A percentile compares a stretch with the other conserved stretches of the same genome.
Conservation (phyloP, 2,888 invertebrate genomes). For the Pollenia angustigena region DNA sequence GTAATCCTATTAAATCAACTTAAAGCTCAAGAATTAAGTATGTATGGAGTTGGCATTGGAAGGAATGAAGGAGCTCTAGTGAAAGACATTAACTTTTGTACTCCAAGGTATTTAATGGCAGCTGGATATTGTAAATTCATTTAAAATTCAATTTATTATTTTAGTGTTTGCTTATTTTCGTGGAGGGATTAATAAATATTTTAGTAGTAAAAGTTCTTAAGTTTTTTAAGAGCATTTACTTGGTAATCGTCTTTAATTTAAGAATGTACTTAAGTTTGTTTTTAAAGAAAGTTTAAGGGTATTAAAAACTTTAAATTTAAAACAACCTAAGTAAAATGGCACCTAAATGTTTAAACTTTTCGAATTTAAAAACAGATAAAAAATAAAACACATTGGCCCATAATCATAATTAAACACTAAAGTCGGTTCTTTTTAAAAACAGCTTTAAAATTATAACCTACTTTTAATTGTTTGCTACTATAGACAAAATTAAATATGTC, state of each 20-base stretch:
- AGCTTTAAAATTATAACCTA: no score
- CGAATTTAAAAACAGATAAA: no score
- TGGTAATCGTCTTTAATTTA: background rate
- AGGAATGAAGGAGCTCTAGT: background rate
- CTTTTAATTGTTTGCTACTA: no score
- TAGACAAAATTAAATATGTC: no score
- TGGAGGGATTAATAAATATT: constrained; percentile 2
- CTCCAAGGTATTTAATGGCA: background rate
- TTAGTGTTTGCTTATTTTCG: background rate
- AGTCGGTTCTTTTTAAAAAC: no score
- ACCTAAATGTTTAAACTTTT: no score
- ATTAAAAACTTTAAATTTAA: no score
- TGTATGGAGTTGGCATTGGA: background rate
- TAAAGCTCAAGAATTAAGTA: background rate
- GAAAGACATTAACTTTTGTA: background rate
- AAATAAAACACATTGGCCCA: no score
- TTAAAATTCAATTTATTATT: constrained; percentile 24
- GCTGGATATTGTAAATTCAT: constrained; percentile 17
- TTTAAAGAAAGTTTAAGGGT: background rate
- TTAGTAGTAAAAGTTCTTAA: background rate
- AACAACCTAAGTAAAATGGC: no score
- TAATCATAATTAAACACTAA: no score
- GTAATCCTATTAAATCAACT: constrained; percentile 57
- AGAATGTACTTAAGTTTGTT: background rate
- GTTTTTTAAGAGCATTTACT: background rate